Base-by-base conservation (phyloP, 2,797 vertebrate genomes). In the Tragopan temminckii region DNA sequence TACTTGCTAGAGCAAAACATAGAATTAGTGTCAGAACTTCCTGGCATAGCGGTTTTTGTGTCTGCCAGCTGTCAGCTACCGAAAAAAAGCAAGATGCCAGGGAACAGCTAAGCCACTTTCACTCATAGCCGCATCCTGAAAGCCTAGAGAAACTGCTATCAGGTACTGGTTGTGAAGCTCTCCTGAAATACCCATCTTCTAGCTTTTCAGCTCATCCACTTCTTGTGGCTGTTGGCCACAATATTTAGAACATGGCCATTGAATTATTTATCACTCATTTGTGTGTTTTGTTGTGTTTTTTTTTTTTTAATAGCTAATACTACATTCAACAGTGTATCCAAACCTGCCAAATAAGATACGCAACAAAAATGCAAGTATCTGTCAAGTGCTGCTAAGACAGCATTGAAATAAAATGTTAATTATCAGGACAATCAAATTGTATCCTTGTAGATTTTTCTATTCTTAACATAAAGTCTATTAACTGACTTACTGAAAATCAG, bases 181-280 rank as follows among this genome's bases (percentile, higher is more conserved):
- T 40, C 29, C 29, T 31, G 25, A 38, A 66, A 46, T 0, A 0
- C 25, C 68, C 7, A 11, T 20, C 24, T 63, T 63, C 27, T n/a
- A 52, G 31, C 11, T 43, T 48, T 15, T 38, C 24, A n/a, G 15
- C 14, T 27, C 8, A 36, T 53, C 17, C 1, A 0, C 3, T 7
- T 23, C 42, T n/a, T 31, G 15, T 5, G 18, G n/a, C 25, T 61
- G 3, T 0, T 35, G 18, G 24, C 27, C 58, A 33, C 27, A 29
- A 7, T 0, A 6, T 20, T 15, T 11, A 69, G n/a, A 17, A 66
- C 18, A 2, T 0, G 1, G 21, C 35, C 20, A 1, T 4, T n/a
- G 6, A 43, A 33, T 68, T 55, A 50, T 29, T 14, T 16, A 18
- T n/a, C 36, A 36, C 23, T 4, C 24, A 4, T 11, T 7, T 31